These are phyloP conservation scores for Dastarcus helophoroides DNA, from an alignment of 2,888 invertebrate genomes.

Conservation along the genomic window DNA sequence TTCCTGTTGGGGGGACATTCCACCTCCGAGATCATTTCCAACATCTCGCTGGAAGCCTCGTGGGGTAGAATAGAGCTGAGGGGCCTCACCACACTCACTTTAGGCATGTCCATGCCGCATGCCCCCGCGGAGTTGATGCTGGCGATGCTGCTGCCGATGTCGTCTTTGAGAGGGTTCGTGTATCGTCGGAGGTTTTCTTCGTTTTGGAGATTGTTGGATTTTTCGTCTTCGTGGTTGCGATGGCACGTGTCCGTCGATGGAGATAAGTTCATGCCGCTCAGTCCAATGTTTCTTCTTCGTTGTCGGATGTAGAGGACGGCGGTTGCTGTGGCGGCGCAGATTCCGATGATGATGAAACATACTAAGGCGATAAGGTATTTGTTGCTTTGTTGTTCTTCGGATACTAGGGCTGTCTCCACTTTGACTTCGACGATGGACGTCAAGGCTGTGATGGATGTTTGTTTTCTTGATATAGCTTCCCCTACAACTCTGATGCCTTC, in stretches of 20 bases:
- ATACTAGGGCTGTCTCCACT: conserved; percentile 58
- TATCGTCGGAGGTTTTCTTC: conserved; percentile 73
- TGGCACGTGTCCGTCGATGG: conserved; percentile 48
- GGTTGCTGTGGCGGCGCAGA: conserved; percentile 34
- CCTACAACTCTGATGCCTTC: conserved; percentile 49
- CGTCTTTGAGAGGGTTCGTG: conserved; percentile 39
- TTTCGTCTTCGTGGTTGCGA: conserved; percentile 68
- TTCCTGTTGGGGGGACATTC: conserved; percentile 38
- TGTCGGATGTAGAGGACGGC: conserved; percentile 46
- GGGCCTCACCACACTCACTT: conserved; percentile 36
- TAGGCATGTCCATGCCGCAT: conserved; percentile 35
- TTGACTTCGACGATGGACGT: conserved; percentile 67
- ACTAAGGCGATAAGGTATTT: conserved; percentile 38
- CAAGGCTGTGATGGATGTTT: conserved; percentile 48
- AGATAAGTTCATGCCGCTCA: conserved; percentile 43
- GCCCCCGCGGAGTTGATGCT: conserved; percentile 28
- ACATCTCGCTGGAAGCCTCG: conserved; percentile 45
- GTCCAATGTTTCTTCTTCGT: conserved; percentile 40
- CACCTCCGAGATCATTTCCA: conserved; percentile 50
- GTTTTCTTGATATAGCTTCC: conserved; percentile 51
- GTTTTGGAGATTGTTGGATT: conserved; percentile 83
- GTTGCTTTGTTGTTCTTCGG: conserved; percentile 42
- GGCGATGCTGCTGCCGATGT: conserved; percentile 31
- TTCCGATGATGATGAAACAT: conserved; percentile 36
- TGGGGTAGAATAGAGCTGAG: conserved; percentile 37